Evolutionary conservation across 1,140 invertebrate species (phyloP), one percentile per base, ranked within the genome.

Genomic region (Octopus bimaculoides): DNA sequence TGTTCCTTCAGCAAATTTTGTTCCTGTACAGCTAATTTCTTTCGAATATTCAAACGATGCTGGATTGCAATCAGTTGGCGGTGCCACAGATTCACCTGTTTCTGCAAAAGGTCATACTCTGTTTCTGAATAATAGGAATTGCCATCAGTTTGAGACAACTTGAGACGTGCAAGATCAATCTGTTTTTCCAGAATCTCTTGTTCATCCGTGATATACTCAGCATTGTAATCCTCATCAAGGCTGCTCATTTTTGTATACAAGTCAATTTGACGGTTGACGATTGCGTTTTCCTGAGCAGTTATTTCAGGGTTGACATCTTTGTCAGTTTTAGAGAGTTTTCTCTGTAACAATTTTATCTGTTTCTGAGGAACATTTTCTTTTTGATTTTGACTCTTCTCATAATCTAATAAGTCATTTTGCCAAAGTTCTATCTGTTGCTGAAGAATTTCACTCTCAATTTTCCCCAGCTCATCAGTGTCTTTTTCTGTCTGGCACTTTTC

Each of bases 341-440:
- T 71, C 66, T 71, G 17, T 71, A 71, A 17, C 8, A 71, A 20
- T 17, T 71, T 71, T 71, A 71, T 71, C 14, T 71, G 66, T 71
- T 71, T 20, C 14, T 71, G 17, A n/a, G 66, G 66, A 14, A 71
- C 26, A n/a, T 71, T 20, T 71, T 71, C 26, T 5, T 71, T 20
- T 12, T 9, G 9, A 61, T 61, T 61, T 14, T 14, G 17, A 6
- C 14, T 14, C 26, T 71, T 14, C 26, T 71, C 66, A 20, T 71
- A 71, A 71, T 71, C 66, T 20, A 71, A n/a, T 5, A 71, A 20
- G 26, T 71, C 66, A 9, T 71, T 71, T 17, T 71, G 66, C 66
- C 66, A 71, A 71, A 71, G 66, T 17, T 71, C 66, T n/a, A 71
- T 71, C 66, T 71, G 66, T 17, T 71, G 66, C 14, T 71, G 66